Base-by-base conservation (phyloP, 2,797 vertebrate species). In the Epinephelus coioides region DNA sequence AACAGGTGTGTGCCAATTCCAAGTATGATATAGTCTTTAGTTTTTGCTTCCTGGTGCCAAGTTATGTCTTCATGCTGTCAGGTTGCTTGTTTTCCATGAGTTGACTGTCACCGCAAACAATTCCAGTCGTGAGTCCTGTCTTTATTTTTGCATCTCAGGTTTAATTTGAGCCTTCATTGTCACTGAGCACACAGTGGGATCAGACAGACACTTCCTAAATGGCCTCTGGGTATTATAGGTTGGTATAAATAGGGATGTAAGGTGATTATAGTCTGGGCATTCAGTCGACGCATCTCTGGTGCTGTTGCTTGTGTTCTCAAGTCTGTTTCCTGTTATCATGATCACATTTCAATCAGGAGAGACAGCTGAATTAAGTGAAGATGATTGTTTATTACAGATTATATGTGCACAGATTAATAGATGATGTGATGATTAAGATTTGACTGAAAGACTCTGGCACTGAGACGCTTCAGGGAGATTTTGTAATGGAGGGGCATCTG, bases 241-340 rank as follows among this genome's bases (percentile, higher is more conserved):
- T 76, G n/a, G 38, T 85, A 89, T 91, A 90, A 86, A 91, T 86
- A 90, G 86, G 34, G 64, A 78, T 55, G 73, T 89, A 88, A 91
- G 84, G 66, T 89, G 88, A 88, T 91, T 89, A 73, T 27, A 67
- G 55, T 74, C 71, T 85, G 78, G 50, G 21, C 50, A 18, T 71
- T 73, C 30, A 55, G n/a, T 57, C 34, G 46, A 34, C 5, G 11
- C 40, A 40, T 76, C 68, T 74, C 57, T 78, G 51, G 23, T 59
- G 47, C 44, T 27, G 27, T 34, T 63, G 50, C 53, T 56, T 38
- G 30, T 40, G 2, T 47, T 57, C 50, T 76, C 12, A 8, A 50
- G 15, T 60, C 23, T 66, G 43, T 64, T 25, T 76, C 12, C n/a
- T 47, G 18, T 51, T 21, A 63, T 18, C 15, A 21, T 57, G 6